Evolutionary conservation across 2,113 vertebrate genomes (phyloP).

Genomic region (Oryzias celebensis): DNA sequence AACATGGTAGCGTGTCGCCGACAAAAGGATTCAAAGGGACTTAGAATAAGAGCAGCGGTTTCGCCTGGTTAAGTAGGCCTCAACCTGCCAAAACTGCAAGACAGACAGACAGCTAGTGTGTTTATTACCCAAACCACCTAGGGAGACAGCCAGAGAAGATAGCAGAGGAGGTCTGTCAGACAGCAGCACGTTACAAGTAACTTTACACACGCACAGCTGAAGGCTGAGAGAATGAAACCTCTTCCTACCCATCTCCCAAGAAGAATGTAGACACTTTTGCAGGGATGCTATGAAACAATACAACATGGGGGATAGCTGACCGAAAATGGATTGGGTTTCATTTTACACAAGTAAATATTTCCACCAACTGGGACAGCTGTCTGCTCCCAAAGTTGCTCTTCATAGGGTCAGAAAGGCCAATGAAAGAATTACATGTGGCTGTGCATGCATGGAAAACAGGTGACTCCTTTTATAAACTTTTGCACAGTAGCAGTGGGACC

Average conservation of each 20-base stretch:
- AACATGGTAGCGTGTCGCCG: conserved; percentile 81
- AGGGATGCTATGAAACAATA: conserved; percentile 40
- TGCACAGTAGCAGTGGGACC: conserved; percentile 51
- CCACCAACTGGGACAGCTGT: conserved; percentile 66
- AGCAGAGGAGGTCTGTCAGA: conserved; percentile 16
- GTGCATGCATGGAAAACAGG: conserved; percentile 48
- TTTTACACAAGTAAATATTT: conserved; percentile 55
- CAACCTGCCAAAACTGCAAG: conserved; percentile 73
- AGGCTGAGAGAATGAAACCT: conserved; percentile 36
- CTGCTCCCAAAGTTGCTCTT: not conserved
- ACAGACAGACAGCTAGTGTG: conserved; percentile 75
- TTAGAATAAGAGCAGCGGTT: conserved; percentile 75
- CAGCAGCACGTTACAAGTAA: conserved; percentile 4
- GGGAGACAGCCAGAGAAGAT: conserved; percentile 37
- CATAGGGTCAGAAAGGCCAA: conserved; percentile 27
- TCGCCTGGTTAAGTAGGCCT: conserved; percentile 78
- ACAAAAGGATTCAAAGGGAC: conserved; percentile 80
- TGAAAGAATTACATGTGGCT: conserved; percentile 7
- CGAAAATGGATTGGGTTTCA: conserved; percentile 48
- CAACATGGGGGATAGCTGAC: conserved; percentile 10
- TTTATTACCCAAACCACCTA: conserved; percentile 77
- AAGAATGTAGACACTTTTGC: conserved; percentile 51
- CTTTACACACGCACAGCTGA: conserved; percentile 28
- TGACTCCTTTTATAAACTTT: conserved; percentile 55
- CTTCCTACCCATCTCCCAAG: conserved; percentile 23